Evolutionary conservation across 2,888 invertebrate genomes (phyloP), one percentile per base, ranked within the genome.

Genomic region (Drosophila gaucha): DNA sequence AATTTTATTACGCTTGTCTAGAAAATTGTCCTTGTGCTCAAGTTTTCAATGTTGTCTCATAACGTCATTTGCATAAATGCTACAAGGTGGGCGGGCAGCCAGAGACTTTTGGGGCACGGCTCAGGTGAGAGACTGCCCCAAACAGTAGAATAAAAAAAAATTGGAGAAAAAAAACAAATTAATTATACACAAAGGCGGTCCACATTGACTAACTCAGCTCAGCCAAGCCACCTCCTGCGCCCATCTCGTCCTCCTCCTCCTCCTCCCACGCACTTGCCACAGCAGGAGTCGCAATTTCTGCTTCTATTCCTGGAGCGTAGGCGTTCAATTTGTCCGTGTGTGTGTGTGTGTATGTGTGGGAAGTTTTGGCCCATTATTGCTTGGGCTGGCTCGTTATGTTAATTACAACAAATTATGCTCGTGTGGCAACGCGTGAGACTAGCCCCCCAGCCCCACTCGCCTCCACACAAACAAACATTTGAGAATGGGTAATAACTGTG

Each of bases 371-470:
- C 78, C 79, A 70, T 85, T 82, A 87, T 82, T 85, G 82, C 85
- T 68, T 77, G 80, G 80, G 85, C 58, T 78, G 74, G 58, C 82
- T 82, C 88, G 86, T 87, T 82, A 78, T 79, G 77, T 86, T 89
- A 89, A 86, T 89, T 89, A 82, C 88, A 89, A 78, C 83, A 86
- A 86, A 86, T 86, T 86, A 88, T 86, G 86, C 88, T 88, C 73
- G 67, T 85, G 85, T 74, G 82, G 78, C 79, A 76, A 67, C 63
- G 77, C 68, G 59, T 67, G 72, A 59, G 68, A 39, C 62, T 33
- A 33, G 38, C 16, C 51, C 38, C 30, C 41, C 18, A 31, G 6
- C 24, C 9, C 36, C 28, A 24, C 6, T 9, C n/a, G 10, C 43
- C 43, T 3, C 20, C 20, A 20, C 56, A 26, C 22, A 14, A 12